Conservation (phyloP, 2,888 invertebrate genomes). For the Villa cingulata region DNA sequence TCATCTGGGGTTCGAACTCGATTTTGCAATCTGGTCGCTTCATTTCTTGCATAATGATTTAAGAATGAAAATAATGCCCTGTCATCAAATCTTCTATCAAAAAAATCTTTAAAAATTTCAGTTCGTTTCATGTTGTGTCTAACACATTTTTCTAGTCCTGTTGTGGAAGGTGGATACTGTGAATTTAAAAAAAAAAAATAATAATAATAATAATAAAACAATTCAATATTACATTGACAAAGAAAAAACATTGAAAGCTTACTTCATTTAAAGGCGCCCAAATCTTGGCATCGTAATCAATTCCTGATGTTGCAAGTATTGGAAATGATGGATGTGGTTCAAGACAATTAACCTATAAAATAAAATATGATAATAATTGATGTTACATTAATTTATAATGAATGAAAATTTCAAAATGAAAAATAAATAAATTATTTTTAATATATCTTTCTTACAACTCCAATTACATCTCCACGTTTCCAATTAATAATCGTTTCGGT, state of each 20-base stretch:
- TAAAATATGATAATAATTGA: background rate
- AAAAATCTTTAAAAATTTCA: slow-evolving; percentile 13
- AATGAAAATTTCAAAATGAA: background rate
- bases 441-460: slow-evolving; percentile 55
- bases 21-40: slow-evolving; percentile 10
- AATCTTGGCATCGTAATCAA: slow-evolving; percentile 85
- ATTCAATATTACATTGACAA: slow-evolving; percentile 5
- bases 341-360: slow-evolving; percentile 52
- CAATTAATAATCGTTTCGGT: slow-evolving; percentile 82
- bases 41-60: slow-evolving; percentile 23
- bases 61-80: slow-evolving; percentile 28
- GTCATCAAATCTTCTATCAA: slow-evolving; percentile 24
- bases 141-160: slow-evolving; percentile 24
- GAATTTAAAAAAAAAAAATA: background rate
- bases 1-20: slow-evolving; percentile 14
- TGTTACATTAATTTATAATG: no score
- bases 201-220: no score
- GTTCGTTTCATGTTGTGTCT: slow-evolving; percentile 24
- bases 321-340: slow-evolving; percentile 83
- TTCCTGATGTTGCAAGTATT: slow-evolving; percentile 70
- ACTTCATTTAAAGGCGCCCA: slow-evolving; percentile 65
- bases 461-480: slow-evolving; percentile 65
- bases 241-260: background rate
- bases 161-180: slow-evolving; percentile 22
- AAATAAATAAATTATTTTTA: background rate